Base-by-base conservation (phyloP, 2,113 vertebrate genomes). In the Carassius gibelio region DNA sequence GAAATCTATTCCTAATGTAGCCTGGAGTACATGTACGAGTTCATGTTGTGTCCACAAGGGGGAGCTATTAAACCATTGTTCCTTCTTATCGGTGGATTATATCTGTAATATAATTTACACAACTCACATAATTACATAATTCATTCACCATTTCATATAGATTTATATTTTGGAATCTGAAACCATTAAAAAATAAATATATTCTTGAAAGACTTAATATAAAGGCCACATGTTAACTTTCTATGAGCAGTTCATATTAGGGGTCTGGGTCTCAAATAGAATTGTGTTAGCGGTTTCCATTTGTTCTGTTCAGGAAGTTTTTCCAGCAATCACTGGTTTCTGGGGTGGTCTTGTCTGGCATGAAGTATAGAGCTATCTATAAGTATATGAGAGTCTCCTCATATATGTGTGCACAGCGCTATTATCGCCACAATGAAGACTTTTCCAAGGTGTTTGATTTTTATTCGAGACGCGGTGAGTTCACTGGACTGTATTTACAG, bases 361-460 rank as follows among this genome's bases (percentile, higher is more conserved):
- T 15, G 50, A 26, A 19, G 8, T 15, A 55, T 55, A 15, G 6
- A 79, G 30, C 30, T 30, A 30, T 30, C 30, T 30, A 30, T 30
- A 30, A 30, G 30, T 30, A 30, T 30, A 30, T 30, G 30, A 30
- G 36, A 38, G 3, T 7, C 23, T 81, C 61, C 75, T 59, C 45
- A 2, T 26, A 11, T 52, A 15, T 61, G 34, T 61, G 38, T 17
- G 30, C 26, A 69, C 38, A 34, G 71, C 66, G 62, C 61, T 34
- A 61, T 83, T 79, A 75, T 86, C 23, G 81, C 14, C 19, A 52
- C 36, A 3, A 38, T 26, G 30, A n/a, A 84, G 72, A 59, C 21
- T 14, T 38, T 87, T 76, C 82, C 55, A 78, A 45, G 38, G 62
- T 86, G 84, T 75, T 84, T 26, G 14, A 30, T 34, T 84, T 88